Conservation (phyloP, 2,113 vertebrate genomes). For the Piprites chloris region DNA sequence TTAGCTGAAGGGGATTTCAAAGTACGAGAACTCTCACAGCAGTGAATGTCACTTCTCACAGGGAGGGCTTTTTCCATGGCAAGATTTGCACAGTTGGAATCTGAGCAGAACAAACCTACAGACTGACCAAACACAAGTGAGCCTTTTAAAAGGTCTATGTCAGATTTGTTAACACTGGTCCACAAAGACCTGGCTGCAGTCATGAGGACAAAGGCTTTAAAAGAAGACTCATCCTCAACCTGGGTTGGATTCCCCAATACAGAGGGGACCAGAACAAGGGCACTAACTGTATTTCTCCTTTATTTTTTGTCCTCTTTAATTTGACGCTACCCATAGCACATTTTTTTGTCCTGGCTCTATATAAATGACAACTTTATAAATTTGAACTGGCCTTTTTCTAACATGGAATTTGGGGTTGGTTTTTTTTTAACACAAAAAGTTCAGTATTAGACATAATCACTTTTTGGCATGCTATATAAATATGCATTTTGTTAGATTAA, state of each 20-base stretch:
- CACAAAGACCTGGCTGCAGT: neutral
- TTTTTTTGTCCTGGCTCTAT: neutral
- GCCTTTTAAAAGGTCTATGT: neutral
- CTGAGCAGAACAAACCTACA: neutral
- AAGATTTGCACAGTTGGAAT: constrained; percentile 10
- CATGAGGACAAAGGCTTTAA: neutral
- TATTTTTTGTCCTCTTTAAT: neutral
- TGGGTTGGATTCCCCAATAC: neutral
- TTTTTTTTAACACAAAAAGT: neutral
- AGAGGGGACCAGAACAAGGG: neutral
- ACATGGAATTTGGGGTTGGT: neutral
- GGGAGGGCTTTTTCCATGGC: neutral
- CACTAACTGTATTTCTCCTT: neutral
- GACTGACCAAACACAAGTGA: constrained; percentile 3
- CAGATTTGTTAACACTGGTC: neutral
- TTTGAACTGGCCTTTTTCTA: neutral
- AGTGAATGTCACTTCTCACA: neutral
- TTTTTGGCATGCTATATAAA: constrained; percentile 2
- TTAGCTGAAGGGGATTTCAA: neutral
- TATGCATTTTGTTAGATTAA: constrained; percentile 15
- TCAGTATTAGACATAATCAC: constrained; percentile 10
- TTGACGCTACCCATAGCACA: neutral
- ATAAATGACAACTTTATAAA: constrained; percentile 3
- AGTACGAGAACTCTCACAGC: neutral
- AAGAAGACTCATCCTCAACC: neutral